Base-by-base conservation (phyloP, 1,140 invertebrate genomes). In the Diplogasteroides magnus region DNA sequence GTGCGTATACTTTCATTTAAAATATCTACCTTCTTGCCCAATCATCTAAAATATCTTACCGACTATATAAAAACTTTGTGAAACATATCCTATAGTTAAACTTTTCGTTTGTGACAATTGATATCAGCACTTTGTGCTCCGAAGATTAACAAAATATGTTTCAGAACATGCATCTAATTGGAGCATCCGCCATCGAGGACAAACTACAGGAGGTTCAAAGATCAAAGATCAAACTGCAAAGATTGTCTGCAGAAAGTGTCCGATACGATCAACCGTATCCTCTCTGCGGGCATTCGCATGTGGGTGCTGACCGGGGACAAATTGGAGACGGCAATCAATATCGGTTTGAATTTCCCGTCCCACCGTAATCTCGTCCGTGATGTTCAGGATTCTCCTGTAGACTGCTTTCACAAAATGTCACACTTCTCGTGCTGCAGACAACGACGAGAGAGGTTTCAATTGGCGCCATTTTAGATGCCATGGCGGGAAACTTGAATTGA, bases 221-320 rank as follows among this genome's bases (percentile, higher is more conserved):
- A 19, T 19, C 37, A 11, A 48, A 6, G 6, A 19, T 48, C 6
- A 11, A 6, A 6, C 37, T 48, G 37, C 6, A 19, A 11, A 48
- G 14, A 64, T 65, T 59, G 28, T 23, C 67, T 80, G 55, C 69
- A 62, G 74, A 72, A 87, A 85, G 93, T 96, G 57, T 92, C 93
- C 1, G 92, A 95, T 84, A 92, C 93, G 14, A 94, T 97, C 82
- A 89, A 90, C 48, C 86, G 91, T 32, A 85, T 97, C 25, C 83
- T 93, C 57, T 89, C 90, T 77, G 93, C 93, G 31, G 91, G 92
- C 79, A 96, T 97, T 73, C 89, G 90, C 81, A 89, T 98, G 62
- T 98, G 96, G 96, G 90, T 98, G 27, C 85, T 98, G 69, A 98
- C 95, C 2, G 95, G 95, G 23, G 95, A 98, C 85, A 98, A 97